Base-by-base conservation (phyloP, 2,888 invertebrate genomes). In the Psylliodes chrysocephalus region DNA sequence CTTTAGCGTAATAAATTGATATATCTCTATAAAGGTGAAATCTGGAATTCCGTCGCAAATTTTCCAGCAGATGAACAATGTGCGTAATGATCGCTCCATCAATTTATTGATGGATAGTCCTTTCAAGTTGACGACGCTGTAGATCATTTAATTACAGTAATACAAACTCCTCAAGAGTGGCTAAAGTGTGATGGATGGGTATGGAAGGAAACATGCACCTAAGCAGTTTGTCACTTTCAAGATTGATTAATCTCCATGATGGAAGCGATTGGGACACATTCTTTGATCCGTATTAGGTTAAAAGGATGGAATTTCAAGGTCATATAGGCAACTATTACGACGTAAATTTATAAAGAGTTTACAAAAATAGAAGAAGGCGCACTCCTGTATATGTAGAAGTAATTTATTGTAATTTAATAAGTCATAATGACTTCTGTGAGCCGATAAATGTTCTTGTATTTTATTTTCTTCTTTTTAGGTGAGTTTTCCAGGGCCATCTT, bases 71-170 rank as follows among this genome's bases (percentile, higher is more conserved):
- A 25, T 35, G 53, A 60, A 62, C 56, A 49, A 62, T 47, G 49
- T 22, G 22, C 12, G 12, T 12, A 44, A 55, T 52, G 33, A 46
- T 59, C 51, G 52, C 25, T 19, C 14, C 28, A 57, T 51, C 63
- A 40, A 54, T 60, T 42, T 59, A 59, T 64, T 61, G 67, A 67
- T 67, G 53, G 57, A 59, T 61, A 38, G 63, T 22, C 51, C 38
- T 47, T 19, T 47, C 7, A 28, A 57, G 53, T 62, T 61, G 67
- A 67, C 61, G 64, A 67, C 61, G 49, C 53, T 54, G 54, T 54
- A 61, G 62, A 64, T 67, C 67, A 67, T 67, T 67, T 64, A 67
- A 67, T 67, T 67, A 61, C 55, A 62, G 62, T 52, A 64, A 63
- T 64, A 64, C 60, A 64, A 67, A 63, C 63, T 67, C 54, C 52